phyloP scores from a whole-genome alignment of 2,797 vertebrate species.

The Xyrichtys novacula region DNA sequence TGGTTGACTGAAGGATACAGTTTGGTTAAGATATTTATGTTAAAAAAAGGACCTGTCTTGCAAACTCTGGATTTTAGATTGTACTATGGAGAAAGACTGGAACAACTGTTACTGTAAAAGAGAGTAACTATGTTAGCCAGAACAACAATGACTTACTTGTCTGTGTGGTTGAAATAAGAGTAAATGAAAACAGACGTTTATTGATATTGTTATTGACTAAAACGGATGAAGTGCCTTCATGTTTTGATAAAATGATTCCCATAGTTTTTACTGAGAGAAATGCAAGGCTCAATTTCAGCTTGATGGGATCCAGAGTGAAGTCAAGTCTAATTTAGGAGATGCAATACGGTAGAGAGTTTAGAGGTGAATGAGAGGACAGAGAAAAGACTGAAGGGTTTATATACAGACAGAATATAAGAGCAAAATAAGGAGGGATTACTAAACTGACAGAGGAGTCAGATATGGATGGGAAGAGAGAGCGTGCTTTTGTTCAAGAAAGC shows the following conservation, averaged over 20 bases:
- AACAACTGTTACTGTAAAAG: neutral
- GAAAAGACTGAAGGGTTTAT: conserved; percentile 32
- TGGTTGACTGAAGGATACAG: too few relatives aligned
- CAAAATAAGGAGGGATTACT: conserved; percentile 32
- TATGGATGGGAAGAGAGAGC: conserved; percentile 58
- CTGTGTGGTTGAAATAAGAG: conserved; percentile 13
- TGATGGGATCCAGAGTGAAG: conserved; percentile 50
- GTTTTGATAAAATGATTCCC: conserved; percentile 16
- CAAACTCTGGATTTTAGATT: too few relatives aligned
- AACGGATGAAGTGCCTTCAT: conserved; percentile 26
- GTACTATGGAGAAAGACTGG: neutral
- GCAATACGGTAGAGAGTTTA: conserved; percentile 25
- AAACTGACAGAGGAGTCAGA: conserved; percentile 30
- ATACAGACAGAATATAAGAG: conserved; percentile 1
- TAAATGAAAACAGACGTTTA: conserved; percentile 36
- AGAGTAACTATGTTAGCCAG: conserved; percentile 1
- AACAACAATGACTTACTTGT: conserved; percentile 4
- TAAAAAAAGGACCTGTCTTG: too few relatives aligned
- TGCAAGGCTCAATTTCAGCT: conserved; percentile 19
- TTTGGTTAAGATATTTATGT: too few relatives aligned
- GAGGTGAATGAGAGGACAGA: conserved; percentile 55
- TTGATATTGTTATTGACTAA: conserved; percentile 31
- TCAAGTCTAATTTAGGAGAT: conserved; percentile 60
- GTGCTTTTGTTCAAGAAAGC: conserved; percentile 48
- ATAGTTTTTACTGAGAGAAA: conserved; percentile 34